Percentiles rank a stretch among this genome's conserved stretches.
Conservation (phyloP, 2,888 invertebrate species). For the Athetis lepigone region DNA sequence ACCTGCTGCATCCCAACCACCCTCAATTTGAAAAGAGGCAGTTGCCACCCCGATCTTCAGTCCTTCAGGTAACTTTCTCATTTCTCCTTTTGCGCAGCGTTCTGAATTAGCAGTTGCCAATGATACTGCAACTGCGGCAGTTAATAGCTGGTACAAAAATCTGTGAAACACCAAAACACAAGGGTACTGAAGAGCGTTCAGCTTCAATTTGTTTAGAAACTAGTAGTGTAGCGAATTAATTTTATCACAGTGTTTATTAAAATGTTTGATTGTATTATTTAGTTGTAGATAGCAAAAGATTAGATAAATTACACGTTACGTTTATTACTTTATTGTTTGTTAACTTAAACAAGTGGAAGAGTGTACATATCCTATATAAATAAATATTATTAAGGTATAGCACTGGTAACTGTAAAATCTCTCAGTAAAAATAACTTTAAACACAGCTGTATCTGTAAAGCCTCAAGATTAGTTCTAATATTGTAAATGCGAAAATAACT, state of each 20-base stretch:
- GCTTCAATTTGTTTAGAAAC: neutral
- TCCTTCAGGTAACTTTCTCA: slow-evolving; percentile 72
- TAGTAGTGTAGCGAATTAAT: slow-evolving; percentile 10
- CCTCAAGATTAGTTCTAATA: too few relatives aligned
- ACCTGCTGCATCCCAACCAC: slow-evolving; percentile 73
- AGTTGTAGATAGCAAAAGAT: slow-evolving; percentile 24
- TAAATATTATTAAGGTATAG: too few relatives aligned
- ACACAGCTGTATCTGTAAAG: too few relatives aligned
- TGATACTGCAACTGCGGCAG: slow-evolving; percentile 16
- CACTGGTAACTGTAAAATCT: too few relatives aligned
- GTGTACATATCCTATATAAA: neutral
- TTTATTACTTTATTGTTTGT: neutral
- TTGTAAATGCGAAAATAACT: too few relatives aligned
- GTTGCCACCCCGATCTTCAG: slow-evolving; percentile 77
- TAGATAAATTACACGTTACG: slow-evolving; percentile 18
- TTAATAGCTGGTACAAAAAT: slow-evolving; percentile 2
- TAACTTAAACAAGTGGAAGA: neutral
- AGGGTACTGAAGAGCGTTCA: slow-evolving; percentile 1
- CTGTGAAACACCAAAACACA: slow-evolving; percentile 15
- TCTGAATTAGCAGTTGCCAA: neutral
- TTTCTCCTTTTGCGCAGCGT: slow-evolving; percentile 1
- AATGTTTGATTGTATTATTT: slow-evolving; percentile 19
- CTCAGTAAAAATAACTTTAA: too few relatives aligned
- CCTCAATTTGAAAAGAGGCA: slow-evolving; percentile 79
- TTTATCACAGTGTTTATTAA: slow-evolving; percentile 21